Percentiles rank a stretch among this genome's conserved stretches.
phyloP scores from a whole-genome alignment of 2,888 invertebrate species.

The Eueremaeus valkanovi region DNA sequence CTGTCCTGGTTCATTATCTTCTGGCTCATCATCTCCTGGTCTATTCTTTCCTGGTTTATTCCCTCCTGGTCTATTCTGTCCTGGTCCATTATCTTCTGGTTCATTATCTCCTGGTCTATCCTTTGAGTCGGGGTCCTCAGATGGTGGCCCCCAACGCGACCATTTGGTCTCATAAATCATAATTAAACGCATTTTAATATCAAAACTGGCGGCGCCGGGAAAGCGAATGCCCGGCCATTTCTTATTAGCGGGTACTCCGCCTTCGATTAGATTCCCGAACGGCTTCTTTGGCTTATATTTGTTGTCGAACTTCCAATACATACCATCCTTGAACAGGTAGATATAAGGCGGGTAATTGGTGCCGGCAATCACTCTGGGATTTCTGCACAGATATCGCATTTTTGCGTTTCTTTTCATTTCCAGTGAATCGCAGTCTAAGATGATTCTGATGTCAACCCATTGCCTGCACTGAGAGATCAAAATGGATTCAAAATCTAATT shows the following conservation, averaged over 20 bases:
- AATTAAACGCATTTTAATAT: background rate
- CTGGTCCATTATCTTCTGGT: background rate
- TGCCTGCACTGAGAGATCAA: background rate
- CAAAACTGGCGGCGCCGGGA: background rate
- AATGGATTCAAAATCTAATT: background rate
- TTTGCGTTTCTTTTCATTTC: background rate
- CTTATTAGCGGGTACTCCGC: background rate
- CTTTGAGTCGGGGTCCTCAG: background rate
- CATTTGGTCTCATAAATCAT: background rate
- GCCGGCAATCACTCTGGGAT: background rate
- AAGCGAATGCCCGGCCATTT: conserved; percentile 8
- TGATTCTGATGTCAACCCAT: background rate
- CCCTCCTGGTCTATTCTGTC: background rate
- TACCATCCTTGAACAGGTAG: background rate
- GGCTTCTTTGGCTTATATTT: background rate
- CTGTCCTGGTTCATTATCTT: no score
- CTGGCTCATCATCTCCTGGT: background rate
- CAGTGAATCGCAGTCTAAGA: background rate
- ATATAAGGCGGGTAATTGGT: background rate
- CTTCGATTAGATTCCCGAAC: background rate
- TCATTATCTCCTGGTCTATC: background rate
- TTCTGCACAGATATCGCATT: background rate
- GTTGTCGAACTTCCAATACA: conserved; percentile 4
- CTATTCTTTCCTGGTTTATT: background rate
- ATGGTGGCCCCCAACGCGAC: background rate